A percentile compares a stretch with the other conserved stretches of the same genome.
phyloP scores from a whole-genome alignment of 1,140 invertebrate genomes.

The Oryzaephilus surinamensis region DNA sequence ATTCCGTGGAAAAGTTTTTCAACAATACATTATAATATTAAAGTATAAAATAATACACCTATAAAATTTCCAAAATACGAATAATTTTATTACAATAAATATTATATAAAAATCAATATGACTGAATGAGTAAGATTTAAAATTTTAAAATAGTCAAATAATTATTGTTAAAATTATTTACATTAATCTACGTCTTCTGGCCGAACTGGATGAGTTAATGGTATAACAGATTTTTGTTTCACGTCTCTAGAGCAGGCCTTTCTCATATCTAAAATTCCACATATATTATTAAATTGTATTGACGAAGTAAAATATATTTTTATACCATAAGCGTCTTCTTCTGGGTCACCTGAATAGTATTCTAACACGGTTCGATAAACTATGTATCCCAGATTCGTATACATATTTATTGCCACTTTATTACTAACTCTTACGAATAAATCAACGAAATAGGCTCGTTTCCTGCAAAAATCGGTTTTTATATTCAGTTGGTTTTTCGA shows the following conservation, averaged over 20 bases:
- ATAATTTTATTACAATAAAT: too few species aligned
- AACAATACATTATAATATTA: too few species aligned
- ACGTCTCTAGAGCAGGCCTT: slow-evolving; percentile 91
- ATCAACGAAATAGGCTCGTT: slow-evolving; percentile 96
- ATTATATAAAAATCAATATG: too few species aligned
- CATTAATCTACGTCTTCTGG: slow-evolving; percentile 87
- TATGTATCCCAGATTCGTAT: slow-evolving; percentile 91
- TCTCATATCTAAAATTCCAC: slow-evolving; percentile 79
- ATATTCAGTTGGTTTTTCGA: neutral
- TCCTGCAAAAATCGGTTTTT: slow-evolving; percentile 53
- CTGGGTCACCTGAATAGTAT: slow-evolving; percentile 94
- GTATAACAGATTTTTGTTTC: slow-evolving; percentile 88
- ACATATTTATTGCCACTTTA: slow-evolving; percentile 96
- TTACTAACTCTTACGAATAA: slow-evolving; percentile 97
- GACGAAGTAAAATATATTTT: neutral
- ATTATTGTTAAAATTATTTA: neutral
- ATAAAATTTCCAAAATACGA: too few species aligned
- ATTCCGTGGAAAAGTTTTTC: too few species aligned
- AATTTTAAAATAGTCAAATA: slow-evolving; percentile 1
- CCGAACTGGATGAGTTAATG: slow-evolving; percentile 84
- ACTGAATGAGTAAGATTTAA: too few species aligned
- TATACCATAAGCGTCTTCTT: slow-evolving; percentile 97
- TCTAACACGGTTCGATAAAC: slow-evolving; percentile 93
- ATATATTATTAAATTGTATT: neutral
- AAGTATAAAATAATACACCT: too few species aligned